Base-by-base conservation (phyloP, 2,113 vertebrate species). In the Paradoxurus hermaphroditus region DNA sequence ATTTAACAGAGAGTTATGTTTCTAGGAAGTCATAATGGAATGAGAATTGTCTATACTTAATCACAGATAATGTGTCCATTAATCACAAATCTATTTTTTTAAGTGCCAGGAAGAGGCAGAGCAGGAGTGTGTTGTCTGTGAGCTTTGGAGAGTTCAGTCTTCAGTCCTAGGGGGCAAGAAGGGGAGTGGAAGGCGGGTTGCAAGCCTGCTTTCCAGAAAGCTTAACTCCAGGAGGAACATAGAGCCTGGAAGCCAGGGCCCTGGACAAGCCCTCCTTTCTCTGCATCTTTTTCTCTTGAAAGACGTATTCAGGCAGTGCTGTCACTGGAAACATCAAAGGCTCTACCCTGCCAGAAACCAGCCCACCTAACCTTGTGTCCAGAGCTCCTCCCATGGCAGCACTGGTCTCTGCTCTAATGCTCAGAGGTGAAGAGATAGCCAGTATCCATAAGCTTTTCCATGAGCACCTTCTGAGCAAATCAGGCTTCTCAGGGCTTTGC, bases 1-100 rank as follows among this genome's bases (percentile, higher is more conserved):
- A 95, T 92, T 90, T 84, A 96, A 94, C 68, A 51, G 63, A 94
- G 65, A 94, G 70, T 59, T 97, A 94, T 92, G 70, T 70, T 95
- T 95, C 68, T 87, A 75, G 77, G 41, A 97, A 96, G 85, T 81
- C 56, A 85, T 67, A 95, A 88, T 92, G 75, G 49, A 87, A 63
- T 90, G 82, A 70, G 77, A 91, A 84, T 92, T 56, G 31, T 81
- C 68, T 94, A 63, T 70, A 36, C 62, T 90, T 97, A 94, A 94
- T 96, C 81, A 81, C 21, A 65, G 89, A 77, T 78, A 86, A 83
- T 73, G 23, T 91, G 19, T 53, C 79, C 85, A 87, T 94, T 93
- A 89, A 94, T 86, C 84, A 82, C 49, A 68, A 41, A 86, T 53
- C 49, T 34, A 34, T 29, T 65, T 91, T 59, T 88, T 73, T 72